Percentiles rank a stretch among this genome's conserved stretches.
These are phyloP conservation scores for Chironomus tepperi DNA, from an alignment of 1,140 invertebrate species.

Conservation along the genomic window DNA sequence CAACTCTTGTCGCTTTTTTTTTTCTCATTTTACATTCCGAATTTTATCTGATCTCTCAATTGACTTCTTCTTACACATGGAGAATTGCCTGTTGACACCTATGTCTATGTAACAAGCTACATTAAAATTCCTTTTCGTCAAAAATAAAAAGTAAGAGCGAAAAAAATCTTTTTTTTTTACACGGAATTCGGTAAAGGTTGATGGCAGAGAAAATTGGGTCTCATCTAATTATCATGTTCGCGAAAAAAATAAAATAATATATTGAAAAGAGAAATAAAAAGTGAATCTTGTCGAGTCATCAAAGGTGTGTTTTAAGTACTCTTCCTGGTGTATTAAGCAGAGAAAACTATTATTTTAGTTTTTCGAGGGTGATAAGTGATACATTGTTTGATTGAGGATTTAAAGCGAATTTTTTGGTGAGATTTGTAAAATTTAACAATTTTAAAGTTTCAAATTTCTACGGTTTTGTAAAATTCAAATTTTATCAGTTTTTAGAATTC, in stretches of 20 bases:
- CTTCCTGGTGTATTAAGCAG: not conserved
- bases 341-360: no score
- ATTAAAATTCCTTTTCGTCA: slow-evolving; percentile 4
- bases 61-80: not conserved
- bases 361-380: no score
- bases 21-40: not conserved
- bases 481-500: no score
- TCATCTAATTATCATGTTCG: slow-evolving; percentile 8
- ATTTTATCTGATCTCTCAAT: not conserved
- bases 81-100: not conserved
- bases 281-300: not conserved
- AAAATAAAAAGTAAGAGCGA: not conserved
- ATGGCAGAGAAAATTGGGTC: slow-evolving; percentile 11
- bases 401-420: no score
- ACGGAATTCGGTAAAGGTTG: not conserved
- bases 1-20: no score
- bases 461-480: no score
- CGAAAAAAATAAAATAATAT: not conserved
- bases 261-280: slow-evolving; percentile 3
- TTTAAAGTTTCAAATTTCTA: no score
- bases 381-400: no score
- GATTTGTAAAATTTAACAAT: no score
- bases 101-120: not conserved
- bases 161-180: not conserved
- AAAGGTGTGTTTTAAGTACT: slow-evolving; percentile 10